Percentiles rank a stretch among this genome's conserved stretches.
Evolutionary conservation across 2,888 invertebrate species (phyloP).

Genomic region (Abrostola triplasia): DNA sequence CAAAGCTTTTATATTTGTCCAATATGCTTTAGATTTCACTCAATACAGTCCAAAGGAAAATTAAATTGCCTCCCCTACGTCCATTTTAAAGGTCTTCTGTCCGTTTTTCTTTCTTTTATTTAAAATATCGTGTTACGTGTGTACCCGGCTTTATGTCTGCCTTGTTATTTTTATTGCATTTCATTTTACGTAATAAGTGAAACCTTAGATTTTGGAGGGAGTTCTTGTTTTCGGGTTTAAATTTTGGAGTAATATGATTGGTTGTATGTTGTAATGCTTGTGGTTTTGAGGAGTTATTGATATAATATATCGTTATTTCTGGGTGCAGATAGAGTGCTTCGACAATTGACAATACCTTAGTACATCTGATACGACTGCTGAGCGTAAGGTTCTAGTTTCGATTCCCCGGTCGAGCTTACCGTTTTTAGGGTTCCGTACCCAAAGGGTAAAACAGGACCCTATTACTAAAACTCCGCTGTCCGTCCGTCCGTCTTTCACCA

Average conservation of each 20-base stretch:
- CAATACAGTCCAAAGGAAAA: conserved; percentile 80
- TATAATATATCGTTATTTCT: neutral
- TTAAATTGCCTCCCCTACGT: conserved; percentile 80
- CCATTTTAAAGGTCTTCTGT: conserved; percentile 85
- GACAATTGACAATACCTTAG: too few relatives aligned
- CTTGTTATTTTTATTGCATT: conserved; percentile 78
- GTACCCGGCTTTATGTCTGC: conserved; percentile 69
- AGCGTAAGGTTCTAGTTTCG: too few relatives aligned
- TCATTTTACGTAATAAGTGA: conserved; percentile 71
- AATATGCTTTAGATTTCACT: conserved; percentile 86
- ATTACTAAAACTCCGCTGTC: too few relatives aligned
- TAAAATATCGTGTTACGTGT: conserved; percentile 83
- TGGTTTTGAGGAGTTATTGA: conserved; percentile 7
- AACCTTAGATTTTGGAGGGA: conserved; percentile 70
- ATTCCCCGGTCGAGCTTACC: too few relatives aligned
- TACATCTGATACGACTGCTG: too few relatives aligned
- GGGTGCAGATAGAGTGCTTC: too few relatives aligned
- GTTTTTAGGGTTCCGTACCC: too few relatives aligned
- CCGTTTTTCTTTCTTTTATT: conserved; percentile 69
- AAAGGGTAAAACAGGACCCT: too few relatives aligned
- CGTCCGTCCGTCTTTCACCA: too few relatives aligned
- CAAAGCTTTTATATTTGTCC: conserved; percentile 81
- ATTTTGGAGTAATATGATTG: conserved; percentile 21
- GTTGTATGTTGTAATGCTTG: conserved; percentile 16
- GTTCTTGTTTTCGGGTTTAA: conserved; percentile 33